These are phyloP conservation scores for Mormyrus proboscirostris DNA, from an alignment of 2,797 vertebrate genomes.

Conservation along the genomic window DNA sequence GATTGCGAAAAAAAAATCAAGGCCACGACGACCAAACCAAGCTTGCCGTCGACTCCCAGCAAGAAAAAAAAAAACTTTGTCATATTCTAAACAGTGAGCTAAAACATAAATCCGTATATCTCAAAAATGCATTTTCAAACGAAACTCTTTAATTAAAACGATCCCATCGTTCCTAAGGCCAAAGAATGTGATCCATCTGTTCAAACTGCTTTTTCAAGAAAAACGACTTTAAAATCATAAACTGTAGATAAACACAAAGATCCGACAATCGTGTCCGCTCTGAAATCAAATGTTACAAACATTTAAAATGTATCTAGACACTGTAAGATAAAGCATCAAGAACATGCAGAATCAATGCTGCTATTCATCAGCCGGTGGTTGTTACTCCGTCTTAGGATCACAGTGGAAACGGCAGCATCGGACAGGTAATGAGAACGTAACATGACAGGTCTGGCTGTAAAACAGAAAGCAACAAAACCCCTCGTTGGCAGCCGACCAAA, in stretches of 20 bases:
- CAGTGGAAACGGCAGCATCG: not conserved
- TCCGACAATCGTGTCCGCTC: not conserved
- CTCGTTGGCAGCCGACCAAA: not conserved
- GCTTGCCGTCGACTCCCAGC: not conserved
- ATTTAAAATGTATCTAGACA: not conserved
- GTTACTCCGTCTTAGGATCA: not conserved
- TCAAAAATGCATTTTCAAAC: not conserved
- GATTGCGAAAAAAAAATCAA: not conserved
- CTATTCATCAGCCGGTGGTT: not conserved
- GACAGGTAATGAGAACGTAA: constrained; percentile 3
- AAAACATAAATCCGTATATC: not conserved
- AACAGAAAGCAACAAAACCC: not conserved
- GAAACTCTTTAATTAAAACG: not conserved
- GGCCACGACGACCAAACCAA: not conserved
- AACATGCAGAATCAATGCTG: not conserved
- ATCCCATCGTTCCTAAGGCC: not conserved
- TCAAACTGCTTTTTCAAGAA: not conserved
- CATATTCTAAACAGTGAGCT: not conserved
- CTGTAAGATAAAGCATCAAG: not conserved
- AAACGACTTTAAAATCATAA: not conserved
- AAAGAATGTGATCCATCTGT: not conserved
- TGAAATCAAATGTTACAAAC: not conserved
- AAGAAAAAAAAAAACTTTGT: not conserved
- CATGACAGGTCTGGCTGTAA: not conserved
- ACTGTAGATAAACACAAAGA: not conserved